Evolutionary conservation across 2,113 vertebrate species (phyloP).

Genomic region (Cyanoderma ruficeps): DNA sequence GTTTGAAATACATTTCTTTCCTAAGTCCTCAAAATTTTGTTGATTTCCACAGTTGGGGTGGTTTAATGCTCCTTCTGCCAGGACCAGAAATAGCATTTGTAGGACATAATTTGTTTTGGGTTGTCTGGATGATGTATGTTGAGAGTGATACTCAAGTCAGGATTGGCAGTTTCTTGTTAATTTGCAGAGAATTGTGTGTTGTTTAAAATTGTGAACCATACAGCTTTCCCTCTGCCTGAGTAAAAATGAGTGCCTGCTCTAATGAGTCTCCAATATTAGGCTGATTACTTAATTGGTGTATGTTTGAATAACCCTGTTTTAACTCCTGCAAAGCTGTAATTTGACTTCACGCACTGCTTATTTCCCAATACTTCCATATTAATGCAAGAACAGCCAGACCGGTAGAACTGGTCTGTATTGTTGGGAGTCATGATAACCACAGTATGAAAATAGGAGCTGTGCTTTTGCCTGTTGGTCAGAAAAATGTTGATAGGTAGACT

Average conservation of each 20-base stretch:
- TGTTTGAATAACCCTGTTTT: not conserved
- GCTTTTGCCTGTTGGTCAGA: not conserved
- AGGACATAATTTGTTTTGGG: not conserved
- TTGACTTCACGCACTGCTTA: not conserved
- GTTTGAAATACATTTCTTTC: not conserved
- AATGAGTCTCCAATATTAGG: not conserved
- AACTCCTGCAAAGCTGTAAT: not conserved
- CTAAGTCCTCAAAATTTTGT: not conserved
- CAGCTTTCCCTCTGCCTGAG: not conserved
- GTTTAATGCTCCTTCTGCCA: not conserved
- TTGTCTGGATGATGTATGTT: not conserved
- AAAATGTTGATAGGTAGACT: not conserved
- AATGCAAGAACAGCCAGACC: not conserved
- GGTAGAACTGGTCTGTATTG: not conserved
- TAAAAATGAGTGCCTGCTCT: not conserved
- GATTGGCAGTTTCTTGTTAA: not conserved
- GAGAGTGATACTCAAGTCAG: not conserved
- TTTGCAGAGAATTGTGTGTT: not conserved
- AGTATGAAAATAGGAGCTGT: not conserved
- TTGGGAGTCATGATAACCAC: not conserved
- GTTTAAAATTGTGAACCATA: not conserved
- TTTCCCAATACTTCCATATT: not conserved
- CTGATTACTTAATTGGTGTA: fast-evolving
- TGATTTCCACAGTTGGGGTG: not conserved
- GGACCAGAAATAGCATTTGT: not conserved